Evolutionary conservation across 2,888 invertebrate species (phyloP).

Genomic region (Atethmia centrago): DNA sequence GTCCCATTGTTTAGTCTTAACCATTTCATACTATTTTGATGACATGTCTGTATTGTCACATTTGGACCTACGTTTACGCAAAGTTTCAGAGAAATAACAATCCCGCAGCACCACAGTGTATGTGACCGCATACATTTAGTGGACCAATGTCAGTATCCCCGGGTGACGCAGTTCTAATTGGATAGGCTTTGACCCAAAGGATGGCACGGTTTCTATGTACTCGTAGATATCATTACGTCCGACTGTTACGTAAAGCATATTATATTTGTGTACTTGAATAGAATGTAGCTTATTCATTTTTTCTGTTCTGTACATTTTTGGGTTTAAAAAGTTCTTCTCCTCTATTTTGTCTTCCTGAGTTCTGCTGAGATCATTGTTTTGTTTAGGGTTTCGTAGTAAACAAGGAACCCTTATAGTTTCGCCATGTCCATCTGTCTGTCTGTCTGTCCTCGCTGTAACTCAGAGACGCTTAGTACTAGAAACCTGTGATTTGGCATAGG

Average conservation of each 20-base stretch:
- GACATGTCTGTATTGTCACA: neutral
- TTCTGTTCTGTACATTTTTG: neutral
- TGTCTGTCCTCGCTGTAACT: too few relatives aligned
- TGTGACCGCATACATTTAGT: neutral
- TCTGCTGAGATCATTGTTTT: too few relatives aligned
- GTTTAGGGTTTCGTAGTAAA: too few relatives aligned
- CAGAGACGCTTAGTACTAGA: too few relatives aligned
- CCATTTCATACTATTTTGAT: neutral
- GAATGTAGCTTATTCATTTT: too few relatives aligned
- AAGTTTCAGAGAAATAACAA: slow-evolving; percentile 30
- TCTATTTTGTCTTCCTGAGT: too few relatives aligned
- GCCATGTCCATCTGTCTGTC: too few relatives aligned
- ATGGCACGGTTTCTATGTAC: neutral
- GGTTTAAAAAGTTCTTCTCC: neutral
- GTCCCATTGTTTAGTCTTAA: neutral
- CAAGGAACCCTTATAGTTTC: too few relatives aligned
- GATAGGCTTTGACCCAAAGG: slow-evolving; percentile 11
- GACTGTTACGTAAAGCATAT: neutral
- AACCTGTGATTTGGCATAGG: too few relatives aligned
- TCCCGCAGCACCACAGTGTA: slow-evolving; percentile 1
- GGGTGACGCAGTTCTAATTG: slow-evolving; percentile 33
- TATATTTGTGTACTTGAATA: too few relatives aligned
- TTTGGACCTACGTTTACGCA: neutral
- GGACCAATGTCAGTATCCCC: slow-evolving; percentile 1
- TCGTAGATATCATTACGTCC: slow-evolving; percentile 1